A percentile compares a stretch with the other conserved stretches of the same genome.
These are phyloP conservation scores for Campylorhamphus procurvoides DNA, from an alignment of 2,113 vertebrate species.

Conservation along the genomic window DNA sequence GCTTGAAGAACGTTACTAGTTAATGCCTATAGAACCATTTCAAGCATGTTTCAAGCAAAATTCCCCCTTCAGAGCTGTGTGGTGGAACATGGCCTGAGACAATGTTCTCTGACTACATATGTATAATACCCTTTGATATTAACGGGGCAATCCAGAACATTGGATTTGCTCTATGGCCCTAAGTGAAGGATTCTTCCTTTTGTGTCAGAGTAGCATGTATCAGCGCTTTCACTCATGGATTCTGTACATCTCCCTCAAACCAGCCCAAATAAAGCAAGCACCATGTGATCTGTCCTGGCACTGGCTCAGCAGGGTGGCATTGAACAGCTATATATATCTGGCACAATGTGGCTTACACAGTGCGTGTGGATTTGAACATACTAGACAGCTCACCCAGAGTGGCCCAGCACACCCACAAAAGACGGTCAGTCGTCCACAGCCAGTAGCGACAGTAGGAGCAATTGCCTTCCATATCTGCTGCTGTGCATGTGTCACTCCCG, in stretches of 20 bases:
- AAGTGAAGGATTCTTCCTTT: constrained; percentile 60
- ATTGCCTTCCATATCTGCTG: background rate
- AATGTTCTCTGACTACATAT: background rate
- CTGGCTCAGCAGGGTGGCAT: constrained; percentile 56
- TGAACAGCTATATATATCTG: constrained; percentile 69
- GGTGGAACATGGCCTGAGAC: background rate
- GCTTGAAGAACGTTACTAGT: background rate
- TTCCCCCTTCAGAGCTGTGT: background rate
- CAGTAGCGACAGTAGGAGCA: background rate
- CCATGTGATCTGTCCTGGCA: constrained; percentile 55
- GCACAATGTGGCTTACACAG: constrained; percentile 43
- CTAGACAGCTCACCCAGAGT: background rate
- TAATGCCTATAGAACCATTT: background rate
- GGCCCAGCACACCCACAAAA: background rate
- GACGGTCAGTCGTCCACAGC: background rate
- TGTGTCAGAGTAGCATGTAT: constrained; percentile 38
- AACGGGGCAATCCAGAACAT: background rate
- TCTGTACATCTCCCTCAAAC: constrained; percentile 56
- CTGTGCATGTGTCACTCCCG: background rate
- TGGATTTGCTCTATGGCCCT: background rate
- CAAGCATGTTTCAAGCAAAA: background rate
- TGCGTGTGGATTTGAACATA: background rate
- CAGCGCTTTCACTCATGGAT: constrained; percentile 54
- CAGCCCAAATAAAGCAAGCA: constrained; percentile 55
- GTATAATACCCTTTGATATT: background rate